A percentile compares a stretch with the other conserved stretches of the same genome.
Evolutionary conservation across 2,113 vertebrate species (phyloP).

Genomic region (Centropus unirufus): DNA sequence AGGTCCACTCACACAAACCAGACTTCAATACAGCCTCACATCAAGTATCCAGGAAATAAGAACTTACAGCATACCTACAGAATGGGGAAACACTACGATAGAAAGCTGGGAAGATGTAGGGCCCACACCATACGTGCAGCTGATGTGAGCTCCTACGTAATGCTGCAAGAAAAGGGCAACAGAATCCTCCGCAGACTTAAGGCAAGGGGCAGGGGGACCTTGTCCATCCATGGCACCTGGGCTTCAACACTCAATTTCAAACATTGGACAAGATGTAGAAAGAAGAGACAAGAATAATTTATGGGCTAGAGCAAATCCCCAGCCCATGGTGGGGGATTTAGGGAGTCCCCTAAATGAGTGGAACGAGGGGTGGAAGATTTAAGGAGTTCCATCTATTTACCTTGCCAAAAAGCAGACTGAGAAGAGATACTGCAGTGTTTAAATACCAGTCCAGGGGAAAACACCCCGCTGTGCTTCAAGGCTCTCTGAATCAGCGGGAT

Average conservation of each 20-base stretch:
- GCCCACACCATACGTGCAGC: not conserved
- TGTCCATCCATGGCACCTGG: not conserved
- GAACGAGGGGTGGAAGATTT: not conserved
- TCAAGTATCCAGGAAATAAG: not conserved
- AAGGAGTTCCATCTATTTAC: not conserved
- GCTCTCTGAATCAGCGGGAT: not conserved
- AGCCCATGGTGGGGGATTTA: not conserved
- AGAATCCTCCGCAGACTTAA: not conserved
- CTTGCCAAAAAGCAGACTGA: not conserved
- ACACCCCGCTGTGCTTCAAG: not conserved
- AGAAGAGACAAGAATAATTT: not conserved
- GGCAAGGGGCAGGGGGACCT: not conserved
- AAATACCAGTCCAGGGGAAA: not conserved
- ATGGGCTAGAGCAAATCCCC: not conserved
- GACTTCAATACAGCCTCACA: not conserved
- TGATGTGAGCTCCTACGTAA: not conserved
- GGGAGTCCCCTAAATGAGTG: too few relatives aligned
- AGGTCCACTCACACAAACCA: not conserved
- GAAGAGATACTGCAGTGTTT: not conserved
- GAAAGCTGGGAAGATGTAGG: not conserved
- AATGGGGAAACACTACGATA: not conserved
- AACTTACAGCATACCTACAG: not conserved
- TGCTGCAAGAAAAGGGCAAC: not conserved
- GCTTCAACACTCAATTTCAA: not conserved
- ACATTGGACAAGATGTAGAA: not conserved